These are phyloP conservation scores for Poeciliopsis turrubarensis DNA, from an alignment of 2,113 vertebrate genomes.

Conservation along the genomic window DNA sequence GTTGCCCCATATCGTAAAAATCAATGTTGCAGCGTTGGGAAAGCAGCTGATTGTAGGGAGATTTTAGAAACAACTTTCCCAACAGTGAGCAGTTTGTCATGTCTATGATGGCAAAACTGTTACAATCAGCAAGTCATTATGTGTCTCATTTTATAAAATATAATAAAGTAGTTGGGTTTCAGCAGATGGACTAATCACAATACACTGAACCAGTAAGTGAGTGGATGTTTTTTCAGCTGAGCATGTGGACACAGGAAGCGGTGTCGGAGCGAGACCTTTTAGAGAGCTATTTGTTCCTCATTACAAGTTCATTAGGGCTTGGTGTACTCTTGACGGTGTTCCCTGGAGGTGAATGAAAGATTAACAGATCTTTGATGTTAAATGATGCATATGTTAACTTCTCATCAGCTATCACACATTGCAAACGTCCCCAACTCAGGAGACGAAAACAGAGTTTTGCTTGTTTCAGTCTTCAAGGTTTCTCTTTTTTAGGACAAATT, in stretches of 20 bases:
- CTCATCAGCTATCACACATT: conserved; percentile 57
- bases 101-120: conserved; percentile 59
- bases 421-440: conserved; percentile 1
- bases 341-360: conserved; percentile 72
- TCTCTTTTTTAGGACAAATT: not conserved
- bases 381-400: conserved; percentile 65
- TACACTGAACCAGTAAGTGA: conserved; percentile 19
- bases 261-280: conserved; percentile 53
- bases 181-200: not conserved
- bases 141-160: not conserved
- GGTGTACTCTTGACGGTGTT: conserved; percentile 47
- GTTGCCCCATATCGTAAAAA: conserved; percentile 31
- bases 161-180: not conserved
- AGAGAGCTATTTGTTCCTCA: conserved; percentile 70
- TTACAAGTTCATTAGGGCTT: conserved; percentile 70
- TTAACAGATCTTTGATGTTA: conserved; percentile 67
- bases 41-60: conserved; percentile 68
- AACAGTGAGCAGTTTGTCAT: conserved; percentile 58
- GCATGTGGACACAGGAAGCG: conserved; percentile 60
- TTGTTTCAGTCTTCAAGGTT: not conserved
- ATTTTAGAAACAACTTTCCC: conserved; percentile 58
- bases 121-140: not conserved
- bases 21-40: conserved; percentile 49
- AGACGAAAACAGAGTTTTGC: not conserved
- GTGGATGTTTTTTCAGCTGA: conserved; percentile 20